phyloP scores from a whole-genome alignment of 2,113 vertebrate genomes.

The Chaenogobius annularis region DNA sequence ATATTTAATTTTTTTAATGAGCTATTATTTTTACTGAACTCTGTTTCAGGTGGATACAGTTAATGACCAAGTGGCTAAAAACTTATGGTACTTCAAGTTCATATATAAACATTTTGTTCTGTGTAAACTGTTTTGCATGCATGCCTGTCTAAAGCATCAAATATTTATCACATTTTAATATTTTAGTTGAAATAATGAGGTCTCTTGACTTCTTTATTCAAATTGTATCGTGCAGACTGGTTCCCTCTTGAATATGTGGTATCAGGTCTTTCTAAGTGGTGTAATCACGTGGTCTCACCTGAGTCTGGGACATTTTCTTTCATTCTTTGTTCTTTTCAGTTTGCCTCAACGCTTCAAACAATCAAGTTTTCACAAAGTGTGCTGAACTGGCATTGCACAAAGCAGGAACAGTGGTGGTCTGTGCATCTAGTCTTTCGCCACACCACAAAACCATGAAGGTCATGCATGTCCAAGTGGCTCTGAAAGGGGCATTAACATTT shows the following conservation, averaged over 20 bases:
- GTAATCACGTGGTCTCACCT: not conserved
- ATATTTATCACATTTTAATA: conserved; percentile 75
- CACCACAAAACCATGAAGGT: conserved; percentile 56
- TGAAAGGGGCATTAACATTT: conserved; percentile 34
- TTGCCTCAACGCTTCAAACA: not conserved
- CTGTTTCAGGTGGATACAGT: not conserved
- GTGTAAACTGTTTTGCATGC: conserved; percentile 51
- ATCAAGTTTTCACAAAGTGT: not conserved
- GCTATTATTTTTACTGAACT: not conserved
- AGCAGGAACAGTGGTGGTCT: not conserved
- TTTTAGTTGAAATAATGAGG: conserved; percentile 73
- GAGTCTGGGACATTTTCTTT: not conserved
- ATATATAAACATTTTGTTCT: conserved; percentile 12
- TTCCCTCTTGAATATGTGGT: conserved; percentile 11
- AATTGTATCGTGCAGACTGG: conserved; percentile 72
- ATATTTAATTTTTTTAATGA: not conserved
- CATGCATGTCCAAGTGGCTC: conserved; percentile 40
- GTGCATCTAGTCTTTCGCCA: conserved; percentile 40
- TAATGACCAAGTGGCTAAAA: not conserved
- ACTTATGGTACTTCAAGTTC: not conserved
- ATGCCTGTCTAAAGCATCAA: conserved; percentile 58
- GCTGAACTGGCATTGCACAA: not conserved
- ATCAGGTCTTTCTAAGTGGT: not conserved
- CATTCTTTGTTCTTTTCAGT: not conserved
- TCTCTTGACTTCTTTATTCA: conserved; percentile 72